Conservation (phyloP, 2,888 invertebrate species). For the Busseola fusca region DNA sequence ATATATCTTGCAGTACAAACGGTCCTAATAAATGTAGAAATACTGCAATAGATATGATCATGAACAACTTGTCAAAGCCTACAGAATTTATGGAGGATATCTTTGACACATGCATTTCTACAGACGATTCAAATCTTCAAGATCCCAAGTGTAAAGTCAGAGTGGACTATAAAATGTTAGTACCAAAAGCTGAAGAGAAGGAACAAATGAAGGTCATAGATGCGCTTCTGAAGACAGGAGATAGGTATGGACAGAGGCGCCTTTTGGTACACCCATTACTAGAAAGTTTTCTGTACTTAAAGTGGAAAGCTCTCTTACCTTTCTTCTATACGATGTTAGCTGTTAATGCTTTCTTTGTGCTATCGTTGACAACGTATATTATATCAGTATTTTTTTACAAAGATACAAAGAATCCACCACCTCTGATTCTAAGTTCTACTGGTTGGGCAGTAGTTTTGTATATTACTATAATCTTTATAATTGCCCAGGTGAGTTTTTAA, state of each 20-base stretch:
- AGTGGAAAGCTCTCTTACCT: conserved; percentile 84
- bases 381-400: conserved; percentile 52
- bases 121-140: conserved; percentile 74
- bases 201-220: conserved; percentile 84
- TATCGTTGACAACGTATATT: conserved; percentile 80
- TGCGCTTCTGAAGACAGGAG: conserved; percentile 81
- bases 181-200: conserved; percentile 68
- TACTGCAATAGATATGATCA: conserved; percentile 82
- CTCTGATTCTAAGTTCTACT: conserved; percentile 32
- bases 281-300: conserved; percentile 85
- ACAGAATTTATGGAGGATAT: conserved; percentile 81
- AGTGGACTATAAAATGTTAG: conserved; percentile 79
- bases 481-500: conserved; percentile 49
- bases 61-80: conserved; percentile 81
- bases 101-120: conserved; percentile 81
- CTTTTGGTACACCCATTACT: conserved; percentile 86
- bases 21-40: conserved; percentile 56
- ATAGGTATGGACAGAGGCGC: conserved; percentile 75
- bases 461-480: conserved; percentile 35
- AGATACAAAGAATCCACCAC: conserved; percentile 32
- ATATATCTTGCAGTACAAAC: conserved; percentile 54
- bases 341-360: conserved; percentile 79
- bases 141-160: conserved; percentile 74
- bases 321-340: conserved; percentile 83
- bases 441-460: conserved; percentile 45